Conservation (phyloP, 2,797 vertebrate genomes). For the Esox lucius region DNA sequence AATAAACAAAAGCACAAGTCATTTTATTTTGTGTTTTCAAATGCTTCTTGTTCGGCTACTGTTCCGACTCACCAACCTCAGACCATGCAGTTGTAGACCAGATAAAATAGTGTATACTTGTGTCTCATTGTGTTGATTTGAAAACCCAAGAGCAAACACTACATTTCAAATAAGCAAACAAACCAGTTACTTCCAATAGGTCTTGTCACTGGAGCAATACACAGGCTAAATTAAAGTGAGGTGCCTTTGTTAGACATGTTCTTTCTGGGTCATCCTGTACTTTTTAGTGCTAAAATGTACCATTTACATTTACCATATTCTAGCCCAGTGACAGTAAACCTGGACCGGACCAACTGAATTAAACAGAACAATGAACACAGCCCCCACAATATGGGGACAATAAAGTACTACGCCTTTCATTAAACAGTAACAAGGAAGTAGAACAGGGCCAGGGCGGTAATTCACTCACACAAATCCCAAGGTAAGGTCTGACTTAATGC, state of each 20-base stretch:
- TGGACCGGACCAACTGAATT: conserved; percentile 16
- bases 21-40: not conserved
- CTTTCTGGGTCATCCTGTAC: not conserved
- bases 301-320: conserved; percentile 8
- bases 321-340: conserved; percentile 23
- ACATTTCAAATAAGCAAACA: not conserved
- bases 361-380: not conserved
- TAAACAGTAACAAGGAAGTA: conserved; percentile 17
- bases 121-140: not conserved
- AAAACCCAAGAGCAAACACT: conserved; percentile 5
- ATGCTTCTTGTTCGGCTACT: not conserved
- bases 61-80: not conserved
- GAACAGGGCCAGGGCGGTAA: not conserved
- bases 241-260: conserved; percentile 1
- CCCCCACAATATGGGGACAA: not conserved
- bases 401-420: not conserved
- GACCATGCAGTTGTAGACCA: not conserved
- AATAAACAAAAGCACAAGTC: not conserved
- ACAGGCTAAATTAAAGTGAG: not conserved
- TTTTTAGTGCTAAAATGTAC: conserved; percentile 22
- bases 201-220: conserved; percentile 18
- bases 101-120: not conserved
- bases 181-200: not conserved
- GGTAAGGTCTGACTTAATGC: conserved; percentile 3
- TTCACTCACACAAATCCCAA: conserved; percentile 2